Conservation (phyloP, 2,888 invertebrate genomes). For the Euspilapteryx auroguttella region DNA sequence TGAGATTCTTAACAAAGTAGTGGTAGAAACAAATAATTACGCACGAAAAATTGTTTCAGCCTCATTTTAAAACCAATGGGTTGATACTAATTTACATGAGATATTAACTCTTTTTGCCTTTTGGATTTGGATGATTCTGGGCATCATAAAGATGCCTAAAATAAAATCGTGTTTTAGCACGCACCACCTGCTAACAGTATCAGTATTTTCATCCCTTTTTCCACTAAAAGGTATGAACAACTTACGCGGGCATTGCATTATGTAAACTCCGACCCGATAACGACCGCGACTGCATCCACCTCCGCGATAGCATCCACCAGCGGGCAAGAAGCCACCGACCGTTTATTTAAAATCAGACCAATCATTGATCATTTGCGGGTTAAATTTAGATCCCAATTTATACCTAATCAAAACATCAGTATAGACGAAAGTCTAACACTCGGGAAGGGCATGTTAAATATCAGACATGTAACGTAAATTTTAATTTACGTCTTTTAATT, state of each 20-base stretch:
- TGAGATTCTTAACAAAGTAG: neutral
- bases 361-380: neutral
- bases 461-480: too few relatives aligned
- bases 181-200: neutral
- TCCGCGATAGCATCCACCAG: too few relatives aligned
- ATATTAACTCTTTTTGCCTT: slow-evolving; percentile 1
- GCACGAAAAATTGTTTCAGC: neutral
- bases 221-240: neutral
- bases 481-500: too few relatives aligned
- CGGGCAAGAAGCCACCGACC: neutral
- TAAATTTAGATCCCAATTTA: slow-evolving; percentile 1
- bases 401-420: slow-evolving; percentile 1
- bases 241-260: neutral
- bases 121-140: slow-evolving; percentile 4
- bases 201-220: neutral
- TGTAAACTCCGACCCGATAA: neutral
- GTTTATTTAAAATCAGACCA: neutral
- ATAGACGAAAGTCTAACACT: slow-evolving; percentile 3
- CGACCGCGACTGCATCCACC: neutral
- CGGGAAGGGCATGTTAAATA: slow-evolving; percentile 1
- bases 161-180: slow-evolving; percentile 1
- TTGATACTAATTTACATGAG: slow-evolving; percentile 1
- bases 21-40: slow-evolving; percentile 1
- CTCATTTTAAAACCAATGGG: slow-evolving; percentile 1
- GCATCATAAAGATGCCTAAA: slow-evolving; percentile 2